Evolutionary conservation across 2,888 invertebrate species (phyloP).

Genomic region (Phyto melanocephala): DNA sequence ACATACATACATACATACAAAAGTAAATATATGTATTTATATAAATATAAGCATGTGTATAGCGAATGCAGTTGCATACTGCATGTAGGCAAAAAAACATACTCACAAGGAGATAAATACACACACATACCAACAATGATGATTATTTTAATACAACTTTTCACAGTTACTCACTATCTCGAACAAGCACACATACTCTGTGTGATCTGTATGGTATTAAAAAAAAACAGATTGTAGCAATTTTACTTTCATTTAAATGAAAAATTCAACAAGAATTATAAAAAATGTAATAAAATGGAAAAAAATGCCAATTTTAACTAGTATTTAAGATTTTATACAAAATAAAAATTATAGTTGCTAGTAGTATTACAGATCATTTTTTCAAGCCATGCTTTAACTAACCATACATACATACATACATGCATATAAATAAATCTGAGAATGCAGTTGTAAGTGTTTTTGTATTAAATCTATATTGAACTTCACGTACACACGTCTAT

Average conservation of each 20-base stretch:
- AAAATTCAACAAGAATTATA: slow-evolving; percentile 19
- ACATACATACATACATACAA: background rate
- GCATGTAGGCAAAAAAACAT: slow-evolving; percentile 7
- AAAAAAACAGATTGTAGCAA: background rate
- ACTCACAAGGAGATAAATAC: background rate
- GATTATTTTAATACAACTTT: slow-evolving; percentile 16
- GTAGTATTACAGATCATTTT: slow-evolving; percentile 17
- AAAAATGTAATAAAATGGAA: slow-evolving; percentile 12
- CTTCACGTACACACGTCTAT: slow-evolving; percentile 18
- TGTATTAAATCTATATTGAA: background rate
- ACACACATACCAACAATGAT: background rate
- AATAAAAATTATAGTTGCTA: background rate
- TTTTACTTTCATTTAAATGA: background rate
- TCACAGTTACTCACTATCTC: background rate
- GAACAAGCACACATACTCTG: background rate
- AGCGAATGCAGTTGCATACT: background rate
- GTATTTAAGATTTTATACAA: slow-evolving; percentile 1
- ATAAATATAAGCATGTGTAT: background rate
- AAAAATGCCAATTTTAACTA: slow-evolving; percentile 23
- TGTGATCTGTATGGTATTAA: too few relatives aligned
- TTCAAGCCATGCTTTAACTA: background rate
- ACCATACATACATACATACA: background rate
- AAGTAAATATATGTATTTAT: background rate
- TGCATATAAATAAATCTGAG: background rate
- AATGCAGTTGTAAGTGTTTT: background rate